Evolutionary conservation across 2,113 vertebrate genomes (phyloP).

Genomic region (Paraplagusia blochii): DNA sequence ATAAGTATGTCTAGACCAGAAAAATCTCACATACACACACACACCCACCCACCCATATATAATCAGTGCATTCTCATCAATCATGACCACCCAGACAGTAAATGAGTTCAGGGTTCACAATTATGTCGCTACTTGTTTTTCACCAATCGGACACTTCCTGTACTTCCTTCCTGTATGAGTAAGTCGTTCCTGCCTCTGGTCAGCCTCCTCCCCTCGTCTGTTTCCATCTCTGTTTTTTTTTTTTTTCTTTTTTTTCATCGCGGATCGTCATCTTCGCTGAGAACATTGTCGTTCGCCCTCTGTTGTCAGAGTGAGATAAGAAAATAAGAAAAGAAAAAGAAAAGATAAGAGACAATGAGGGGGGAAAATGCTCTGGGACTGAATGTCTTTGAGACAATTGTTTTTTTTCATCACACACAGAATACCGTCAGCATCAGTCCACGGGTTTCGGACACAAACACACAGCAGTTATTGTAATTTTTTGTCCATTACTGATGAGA

Average conservation of each 20-base stretch:
- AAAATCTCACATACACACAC: conserved; percentile 15
- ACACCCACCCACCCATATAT: conserved; percentile 17
- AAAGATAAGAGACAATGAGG: conserved; percentile 1
- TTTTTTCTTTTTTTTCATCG: conserved; percentile 1
- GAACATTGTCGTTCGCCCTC: neutral
- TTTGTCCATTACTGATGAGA: conserved; percentile 13
- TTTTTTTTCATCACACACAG: neutral
- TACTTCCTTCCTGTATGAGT: conserved; percentile 66
- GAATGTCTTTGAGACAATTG: neutral
- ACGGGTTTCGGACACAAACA: neutral
- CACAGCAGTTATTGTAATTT: neutral
- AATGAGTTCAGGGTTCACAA: conserved; percentile 62
- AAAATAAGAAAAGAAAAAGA: neutral
- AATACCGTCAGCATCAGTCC: neutral
- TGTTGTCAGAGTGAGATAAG: conserved; percentile 3
- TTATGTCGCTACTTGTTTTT: conserved; percentile 64
- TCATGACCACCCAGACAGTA: conserved; percentile 68
- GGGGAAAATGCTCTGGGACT: neutral
- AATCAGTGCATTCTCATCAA: conserved; percentile 41
- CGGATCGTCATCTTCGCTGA: conserved; percentile 7
- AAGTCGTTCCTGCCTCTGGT: conserved; percentile 21
- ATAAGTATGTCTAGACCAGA: neutral
- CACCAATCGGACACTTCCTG: conserved; percentile 69
- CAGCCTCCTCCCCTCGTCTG: neutral
- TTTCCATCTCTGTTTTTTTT: conserved; percentile 18